Evolutionary conservation across 1,140 invertebrate species (phyloP), one percentile per base, ranked within the genome.

Genomic region (Diachasmimorpha longicaudata): DNA sequence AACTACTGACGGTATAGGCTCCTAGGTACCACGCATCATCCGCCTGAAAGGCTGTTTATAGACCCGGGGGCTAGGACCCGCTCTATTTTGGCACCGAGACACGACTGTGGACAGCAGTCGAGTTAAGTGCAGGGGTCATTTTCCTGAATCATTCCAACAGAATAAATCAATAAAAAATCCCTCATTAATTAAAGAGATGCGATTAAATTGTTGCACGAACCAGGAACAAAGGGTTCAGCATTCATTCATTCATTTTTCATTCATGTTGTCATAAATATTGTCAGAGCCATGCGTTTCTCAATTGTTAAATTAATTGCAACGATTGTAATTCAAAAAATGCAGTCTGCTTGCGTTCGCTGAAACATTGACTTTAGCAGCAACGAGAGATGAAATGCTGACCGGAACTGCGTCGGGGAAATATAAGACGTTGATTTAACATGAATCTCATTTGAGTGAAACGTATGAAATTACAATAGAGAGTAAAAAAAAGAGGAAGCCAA

Each of bases 381-480:
- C 36, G 70, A 16, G 31, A 23, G 23, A 67, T 73, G 39, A 63
- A 48, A 52, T 16, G 23, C n/a, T 10, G 72, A 73, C 31, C 39
- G 58, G 72, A 73, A 67, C 58, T 66, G 37, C 52, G 55, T 73
- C 58, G 19, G 23, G 55, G 70, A 72, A 73, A 73, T 37, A 39
- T 39, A 52, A 73, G 58, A 73, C 58, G 55, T 67, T 42, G 58
- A 37, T 23, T 66, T 25, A 39, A 58, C 52, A 58, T 58, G 13
- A 58, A 63, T 63, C 19, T 31, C 21, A 42, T 52, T 52, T 36
- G 36, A 36, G 70, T 48, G 21, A 36, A 37, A 37, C 72, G 36
- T 42, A 42, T 73, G 52, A 66, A 73, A 66, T 73, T 72, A 55
- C 72, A 73, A 42, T 58, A 63, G 9, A 72, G 52, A 58, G n/a